Base-by-base conservation (phyloP, 2,113 vertebrate species). In the Hyla sarda region DNA sequence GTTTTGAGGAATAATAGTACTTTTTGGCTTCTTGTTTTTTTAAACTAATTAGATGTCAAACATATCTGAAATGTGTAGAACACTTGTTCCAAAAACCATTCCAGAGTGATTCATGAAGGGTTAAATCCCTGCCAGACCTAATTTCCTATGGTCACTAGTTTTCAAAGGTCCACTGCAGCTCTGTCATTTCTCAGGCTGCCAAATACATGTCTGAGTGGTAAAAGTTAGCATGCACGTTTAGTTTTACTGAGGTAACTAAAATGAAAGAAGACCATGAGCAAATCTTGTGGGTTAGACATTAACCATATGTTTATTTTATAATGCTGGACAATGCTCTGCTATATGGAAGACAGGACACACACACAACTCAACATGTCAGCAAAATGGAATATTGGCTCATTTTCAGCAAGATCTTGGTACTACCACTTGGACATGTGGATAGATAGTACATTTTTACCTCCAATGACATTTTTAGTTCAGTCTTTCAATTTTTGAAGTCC, bases 71-170 rank as follows among this genome's bases (percentile, higher is more conserved):
- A 89, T 88, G 75, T 84, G 87, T 60, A 88, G 82, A 84, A 77
- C 88, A 72, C 89, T 89, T 87, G 73, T 82, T 89, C 91, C 84
- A 91, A 89, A 91, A 69, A 91, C 67, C 85, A 91, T 90, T 92
- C 88, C 16, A 71, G 88, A 90, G 84, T 88, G 89, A 92, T 90
- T 91, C 90, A 89, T 60, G 89, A 94, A 93, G 93, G 92, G 92
- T 93, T 94, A 94, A 95, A 92, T 92, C 92, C 92, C 91, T 93
- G 92, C 91, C 93, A 94, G 87, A 89, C 90, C 91, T 91, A 89
- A 94, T 95, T 95, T 95, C 93, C 94, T 93, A 92, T 93, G 93
- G 92, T 93, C 92, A 91, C 91, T 95, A 93, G 90, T 91, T 93
- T 93, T 92, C 90, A 94, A 93, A 94, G 90, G 90, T 91, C 89